Evolutionary conservation across 2,797 vertebrate species (phyloP), one percentile per base, ranked within the genome.

Genomic region (Helarctos malayanus): DNA sequence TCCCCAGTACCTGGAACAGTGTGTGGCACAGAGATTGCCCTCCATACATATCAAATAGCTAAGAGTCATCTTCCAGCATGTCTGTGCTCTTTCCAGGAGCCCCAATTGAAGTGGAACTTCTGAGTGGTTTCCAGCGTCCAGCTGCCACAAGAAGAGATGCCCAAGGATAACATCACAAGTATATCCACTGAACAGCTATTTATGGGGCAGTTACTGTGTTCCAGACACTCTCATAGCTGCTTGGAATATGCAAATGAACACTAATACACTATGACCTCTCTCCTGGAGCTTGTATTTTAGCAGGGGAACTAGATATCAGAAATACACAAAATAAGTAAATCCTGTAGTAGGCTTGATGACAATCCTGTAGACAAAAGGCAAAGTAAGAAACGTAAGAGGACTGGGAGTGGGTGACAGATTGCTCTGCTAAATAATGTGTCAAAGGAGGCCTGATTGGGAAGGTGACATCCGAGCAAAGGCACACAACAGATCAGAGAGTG

Each of bases 161-260:
- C 57, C 21, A 19, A 73, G 52, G 19, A 61, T 1, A 10, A 1
- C 38, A 52, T 59, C 27, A 5, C 25, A 45, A 71, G 19, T 4
- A 3, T 25, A 13, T 23, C 41, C 45, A 13, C 25, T 19, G 23
- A 29, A 6, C 71, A 27, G 71, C 2, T 35, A 10, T 35, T 35
- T n/a, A 14, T 16, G 8, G 15, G 1, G 11, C 7, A 47, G n/a
- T 29, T 29, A 7, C 16, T 32, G 0, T 15, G n/a, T 13, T 16
- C 57, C 35, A 45, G 41, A 18, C 21, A 10, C 29, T 76, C 19
- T 54, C 10, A 23, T 1, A 32, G 29, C 9, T 29, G 49, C n/a
- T 49, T 16, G 54, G 54, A 59, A 27, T 11, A 19, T 5, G 13
- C 68, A 38, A n/a, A 19, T 5, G 21, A 13, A 56, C 76, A 45